Base-by-base conservation (phyloP, 2,797 vertebrate species). In the Hozukius guyotensis region DNA sequence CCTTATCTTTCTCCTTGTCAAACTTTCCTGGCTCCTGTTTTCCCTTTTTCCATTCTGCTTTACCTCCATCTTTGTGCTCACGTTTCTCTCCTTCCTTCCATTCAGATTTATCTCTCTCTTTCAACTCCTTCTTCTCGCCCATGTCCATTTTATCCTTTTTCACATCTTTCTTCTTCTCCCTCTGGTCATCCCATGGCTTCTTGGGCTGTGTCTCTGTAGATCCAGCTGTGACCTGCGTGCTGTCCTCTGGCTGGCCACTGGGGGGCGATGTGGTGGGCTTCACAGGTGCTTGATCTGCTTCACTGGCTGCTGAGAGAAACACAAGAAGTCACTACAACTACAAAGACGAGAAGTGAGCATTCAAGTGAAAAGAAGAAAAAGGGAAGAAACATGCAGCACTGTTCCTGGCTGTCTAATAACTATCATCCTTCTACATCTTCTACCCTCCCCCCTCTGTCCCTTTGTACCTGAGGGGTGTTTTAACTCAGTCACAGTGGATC, bases 401-500 rank as follows among this genome's bases (percentile, higher is more conserved):
- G 57, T 67, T 11, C 42, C 52, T 66, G 22, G 9, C 65, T 64
- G 31, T 71, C 66, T 64, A 65, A 57, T 10, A 70, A 62, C 53
- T 27, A 59, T 77, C 65, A 82, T 75, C 31, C 22, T 34, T 72
- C 49, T 60, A 72, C 29, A 78, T 62, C 57, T 4, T 67, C 49
- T 65, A 49, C 46, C 34, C 42, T 81, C 71, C 64, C 71, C 76
- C 71, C 70, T 78, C 71, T 66, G 8, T 76, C 56, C 53, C 82
- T 84, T 77, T 81, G 77, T 92, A 95, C 93, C 84, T 52, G 92
- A 77, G 36, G 83, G 74, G 61, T 87, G 87, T 83, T 92, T 95
- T 53, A 93, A 91, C 25, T 91, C 92, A 32, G 90, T 93, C 82
- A 91, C 85, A 74, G 90, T 93, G 16, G 92, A 88, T 87, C 77